Evolutionary conservation across 2,113 vertebrate species (phyloP).

Genomic region (Prunella himalayana): DNA sequence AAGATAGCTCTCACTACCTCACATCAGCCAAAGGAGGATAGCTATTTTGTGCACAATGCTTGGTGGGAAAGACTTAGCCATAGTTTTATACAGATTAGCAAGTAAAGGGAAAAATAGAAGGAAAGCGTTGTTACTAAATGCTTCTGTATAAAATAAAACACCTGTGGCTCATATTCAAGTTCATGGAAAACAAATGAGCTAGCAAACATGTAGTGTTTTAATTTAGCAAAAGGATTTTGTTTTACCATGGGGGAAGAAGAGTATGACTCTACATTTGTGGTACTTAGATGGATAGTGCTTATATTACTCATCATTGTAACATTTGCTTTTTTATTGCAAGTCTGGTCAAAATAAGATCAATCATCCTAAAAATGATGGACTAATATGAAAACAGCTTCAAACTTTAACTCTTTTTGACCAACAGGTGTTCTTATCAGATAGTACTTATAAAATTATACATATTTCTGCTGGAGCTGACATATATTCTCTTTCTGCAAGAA

Average conservation of each 20-base stretch:
- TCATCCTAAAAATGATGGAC: neutral
- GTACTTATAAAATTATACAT: neutral
- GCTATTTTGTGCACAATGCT: neutral
- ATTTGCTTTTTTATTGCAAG: neutral
- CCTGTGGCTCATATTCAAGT: neutral
- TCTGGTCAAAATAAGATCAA: neutral
- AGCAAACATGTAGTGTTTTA: neutral
- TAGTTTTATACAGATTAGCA: neutral
- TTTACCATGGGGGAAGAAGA: neutral
- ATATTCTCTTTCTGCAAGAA: neutral
- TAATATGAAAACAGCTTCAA: neutral
- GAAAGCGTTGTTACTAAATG: neutral
- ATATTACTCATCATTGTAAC: neutral
- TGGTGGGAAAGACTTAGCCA: neutral
- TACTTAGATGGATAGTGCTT: neutral
- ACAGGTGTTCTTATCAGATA: neutral
- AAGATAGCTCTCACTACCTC: neutral
- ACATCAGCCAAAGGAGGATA: neutral
- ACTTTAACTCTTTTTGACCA: neutral
- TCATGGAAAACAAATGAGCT: neutral
- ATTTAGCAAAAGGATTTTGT: neutral
- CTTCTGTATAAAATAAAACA: neutral
- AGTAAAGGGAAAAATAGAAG: neutral
- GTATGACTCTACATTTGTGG: neutral
- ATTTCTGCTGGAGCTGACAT: neutral